phyloP scores from a whole-genome alignment of 1,140 invertebrate genomes.

The Cyphomyrmex costatus region DNA sequence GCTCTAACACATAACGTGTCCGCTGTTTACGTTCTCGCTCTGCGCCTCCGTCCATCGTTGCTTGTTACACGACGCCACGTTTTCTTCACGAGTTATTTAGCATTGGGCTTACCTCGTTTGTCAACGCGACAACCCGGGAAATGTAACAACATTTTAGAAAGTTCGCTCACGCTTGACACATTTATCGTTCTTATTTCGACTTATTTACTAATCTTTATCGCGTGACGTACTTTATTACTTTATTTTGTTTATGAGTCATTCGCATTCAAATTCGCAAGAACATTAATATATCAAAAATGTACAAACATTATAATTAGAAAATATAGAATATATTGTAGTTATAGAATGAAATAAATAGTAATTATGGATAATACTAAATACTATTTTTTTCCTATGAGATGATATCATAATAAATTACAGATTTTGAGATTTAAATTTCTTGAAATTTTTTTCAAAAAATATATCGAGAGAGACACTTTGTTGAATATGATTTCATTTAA shows the following conservation, averaged over 20 bases:
- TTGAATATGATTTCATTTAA: neutral
- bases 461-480: neutral
- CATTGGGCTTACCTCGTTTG: neutral
- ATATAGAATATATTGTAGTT: neutral
- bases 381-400: neutral
- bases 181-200: neutral
- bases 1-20: neutral
- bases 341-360: neutral
- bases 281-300: neutral
- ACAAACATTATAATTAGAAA: neutral
- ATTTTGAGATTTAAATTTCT: neutral
- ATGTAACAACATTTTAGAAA: neutral
- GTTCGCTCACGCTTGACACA: neutral
- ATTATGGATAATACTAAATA: neutral
- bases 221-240: neutral
- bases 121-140: neutral
- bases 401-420: neutral
- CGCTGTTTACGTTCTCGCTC: neutral
- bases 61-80: neutral
- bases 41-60: neutral
- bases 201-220: neutral
- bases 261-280: neutral
- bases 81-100: slow-evolving; percentile 38
- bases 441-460: neutral
- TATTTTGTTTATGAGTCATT: neutral